Evolutionary conservation across 1,140 invertebrate species (phyloP), one percentile per base, ranked within the genome.

Genomic region (Bactericera cockerelli): DNA sequence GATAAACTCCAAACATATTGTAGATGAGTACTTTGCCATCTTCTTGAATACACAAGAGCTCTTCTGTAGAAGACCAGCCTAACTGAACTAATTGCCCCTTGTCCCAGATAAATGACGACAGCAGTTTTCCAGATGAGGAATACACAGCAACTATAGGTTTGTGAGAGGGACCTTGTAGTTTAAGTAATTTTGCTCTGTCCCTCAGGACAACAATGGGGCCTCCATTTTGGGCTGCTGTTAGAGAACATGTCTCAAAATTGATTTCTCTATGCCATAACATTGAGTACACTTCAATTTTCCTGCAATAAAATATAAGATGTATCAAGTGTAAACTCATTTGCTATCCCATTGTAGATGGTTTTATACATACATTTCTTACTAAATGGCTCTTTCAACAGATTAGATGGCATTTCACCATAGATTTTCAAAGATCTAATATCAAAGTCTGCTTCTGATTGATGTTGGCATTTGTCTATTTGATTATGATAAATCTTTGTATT

Each of bases 1-100:
- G 83, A 70, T 88, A 88, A 49, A 80, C 82, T 1, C 91, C 89
- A 78, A 93, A 95, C 74, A 96, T 84, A 70, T 94, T 87, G 70
- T 93, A 94, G 10, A 92, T 79, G 13, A 91, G 76, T 53, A 97
- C 84, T 69, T 82, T 82, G 2, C 92, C 92, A 77, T 95, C 90
- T 65, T 95, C 90, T 73, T 94, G 89, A 11, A 96, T 77, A 70
- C 89, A 95, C 0, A 98, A 75, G 1, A 98, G 74, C 68, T 96
- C 89, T 72, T 95, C 92, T 56, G 80, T 79, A 67, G 85, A 81
- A 1, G 92, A 90, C 93, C 93, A 97, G 0, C 89, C 91, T n/a
- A 33, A 33, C 13, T 1, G 10, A 36, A 21, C 54, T 59, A 58
- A 31, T 57, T 63, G 33, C 64, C 66, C 72, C 72, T 90, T 90